These are phyloP conservation scores for Garrulus glandarius DNA, from an alignment of 2,797 vertebrate genomes.

Conservation along the genomic window DNA sequence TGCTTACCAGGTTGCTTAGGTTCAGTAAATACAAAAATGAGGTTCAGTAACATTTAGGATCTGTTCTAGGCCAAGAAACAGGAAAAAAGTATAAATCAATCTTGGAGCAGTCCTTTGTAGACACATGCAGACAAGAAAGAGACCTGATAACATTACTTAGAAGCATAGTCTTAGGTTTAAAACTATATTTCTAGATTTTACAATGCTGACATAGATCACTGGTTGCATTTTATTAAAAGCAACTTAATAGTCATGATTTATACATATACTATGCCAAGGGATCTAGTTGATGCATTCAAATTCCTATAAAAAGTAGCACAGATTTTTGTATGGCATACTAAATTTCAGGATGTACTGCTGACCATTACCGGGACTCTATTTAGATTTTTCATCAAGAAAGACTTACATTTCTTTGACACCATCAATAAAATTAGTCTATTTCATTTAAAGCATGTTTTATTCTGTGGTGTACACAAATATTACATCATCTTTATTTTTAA, in stretches of 20 bases:
- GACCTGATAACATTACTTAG: not conserved
- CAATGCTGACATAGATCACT: not conserved
- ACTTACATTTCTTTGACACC: not conserved
- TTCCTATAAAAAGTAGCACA: not conserved
- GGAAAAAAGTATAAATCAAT: slow-evolving; percentile 4
- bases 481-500: slow-evolving; percentile 42
- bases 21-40: slow-evolving; percentile 5
- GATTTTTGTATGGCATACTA: not conserved
- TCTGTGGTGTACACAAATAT: not conserved
- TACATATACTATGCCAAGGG: not conserved
- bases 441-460: slow-evolving; percentile 5
- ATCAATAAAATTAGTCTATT: slow-evolving; percentile 8
- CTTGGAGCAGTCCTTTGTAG: not conserved
- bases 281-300: not conserved
- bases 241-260: not conserved
- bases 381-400: not conserved
- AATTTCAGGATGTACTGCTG: not conserved
- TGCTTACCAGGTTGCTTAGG: not conserved
- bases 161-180: not conserved
- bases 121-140: not conserved
- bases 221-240: not conserved
- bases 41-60: slow-evolving; percentile 35
- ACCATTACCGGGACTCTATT: not conserved
- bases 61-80: slow-evolving; percentile 1
- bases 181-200: not conserved